phyloP scores from a whole-genome alignment of 2,113 vertebrate species.

The Macaca mulatta region DNA sequence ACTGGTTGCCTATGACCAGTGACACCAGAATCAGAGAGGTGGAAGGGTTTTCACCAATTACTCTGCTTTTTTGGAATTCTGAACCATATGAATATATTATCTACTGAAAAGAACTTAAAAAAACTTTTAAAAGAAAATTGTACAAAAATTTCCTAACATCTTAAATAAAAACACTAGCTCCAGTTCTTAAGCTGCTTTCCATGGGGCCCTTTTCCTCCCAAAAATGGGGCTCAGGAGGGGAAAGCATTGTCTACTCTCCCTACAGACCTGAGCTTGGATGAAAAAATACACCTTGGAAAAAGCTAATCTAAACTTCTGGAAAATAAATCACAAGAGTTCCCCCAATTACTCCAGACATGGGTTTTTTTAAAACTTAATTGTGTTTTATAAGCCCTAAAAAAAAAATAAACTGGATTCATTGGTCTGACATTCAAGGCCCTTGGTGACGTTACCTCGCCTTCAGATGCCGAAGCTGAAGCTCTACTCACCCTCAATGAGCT shows the following conservation, averaged over 20 bases:
- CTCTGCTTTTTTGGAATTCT: neutral
- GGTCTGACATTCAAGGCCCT: neutral
- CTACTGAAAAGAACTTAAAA: neutral
- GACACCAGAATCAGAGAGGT: neutral
- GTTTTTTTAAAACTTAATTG: neutral
- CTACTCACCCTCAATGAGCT: neutral
- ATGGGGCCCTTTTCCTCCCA: neutral
- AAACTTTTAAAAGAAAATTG: neutral
- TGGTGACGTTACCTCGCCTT: neutral
- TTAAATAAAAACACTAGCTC: neutral
- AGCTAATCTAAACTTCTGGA: neutral
- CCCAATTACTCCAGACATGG: neutral
- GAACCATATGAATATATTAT: neutral
- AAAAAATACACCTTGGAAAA: slow-evolving; percentile 18
- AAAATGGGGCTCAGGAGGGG: neutral
- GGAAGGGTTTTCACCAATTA: neutral
- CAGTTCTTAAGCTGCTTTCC: slow-evolving; percentile 22
- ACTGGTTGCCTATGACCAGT: neutral
- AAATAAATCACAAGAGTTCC: neutral
- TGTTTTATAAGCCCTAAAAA: slow-evolving; percentile 10
- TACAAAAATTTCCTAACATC: neutral
- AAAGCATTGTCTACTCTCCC: neutral
- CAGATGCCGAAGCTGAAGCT: neutral
- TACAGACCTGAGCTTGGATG: neutral
- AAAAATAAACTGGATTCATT: neutral